Conservation (phyloP, 1,140 invertebrate genomes). For the Cotesia vestalis region DNA sequence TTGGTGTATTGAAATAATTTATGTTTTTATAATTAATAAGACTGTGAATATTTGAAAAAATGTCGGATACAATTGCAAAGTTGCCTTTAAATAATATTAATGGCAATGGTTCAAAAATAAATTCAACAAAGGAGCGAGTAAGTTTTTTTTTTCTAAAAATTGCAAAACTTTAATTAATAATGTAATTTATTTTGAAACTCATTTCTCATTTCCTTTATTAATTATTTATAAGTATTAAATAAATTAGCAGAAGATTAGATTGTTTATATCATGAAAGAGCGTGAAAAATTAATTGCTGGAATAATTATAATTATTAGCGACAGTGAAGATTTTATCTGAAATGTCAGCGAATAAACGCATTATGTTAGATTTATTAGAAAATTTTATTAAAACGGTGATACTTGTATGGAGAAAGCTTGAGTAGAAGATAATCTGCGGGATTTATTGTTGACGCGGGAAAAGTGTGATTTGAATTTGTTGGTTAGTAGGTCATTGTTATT, state of each 20-base stretch:
- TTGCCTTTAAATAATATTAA: conserved; percentile 45
- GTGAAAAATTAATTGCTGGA: too few relatives aligned
- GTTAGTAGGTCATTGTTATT: conserved; percentile 32
- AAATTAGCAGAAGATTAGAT: too few relatives aligned
- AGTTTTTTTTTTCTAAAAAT: conserved; percentile 6
- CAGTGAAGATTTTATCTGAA: too few relatives aligned
- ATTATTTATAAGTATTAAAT: too few relatives aligned
- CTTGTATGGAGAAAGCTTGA: conserved; percentile 24
- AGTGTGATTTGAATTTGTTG: conserved; percentile 25
- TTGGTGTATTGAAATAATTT: neutral
- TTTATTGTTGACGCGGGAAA: conserved; percentile 16
- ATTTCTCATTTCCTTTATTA: conserved; percentile 3
- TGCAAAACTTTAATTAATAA: neutral
- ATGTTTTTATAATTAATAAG: neutral
- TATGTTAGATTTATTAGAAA: too few relatives aligned
- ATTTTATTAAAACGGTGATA: neutral
- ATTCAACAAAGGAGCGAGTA: conserved; percentile 27
- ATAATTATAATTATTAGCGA: too few relatives aligned
- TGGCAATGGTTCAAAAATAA: conserved; percentile 38
- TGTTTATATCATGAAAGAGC: too few relatives aligned
- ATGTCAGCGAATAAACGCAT: too few relatives aligned
- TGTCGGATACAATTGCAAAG: conserved; percentile 48
- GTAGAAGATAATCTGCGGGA: neutral
- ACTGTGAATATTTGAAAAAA: conserved; percentile 12
- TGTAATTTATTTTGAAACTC: neutral